Evolutionary conservation across 2,888 invertebrate species (phyloP).

Genomic region (Drosophila rellima): DNA sequence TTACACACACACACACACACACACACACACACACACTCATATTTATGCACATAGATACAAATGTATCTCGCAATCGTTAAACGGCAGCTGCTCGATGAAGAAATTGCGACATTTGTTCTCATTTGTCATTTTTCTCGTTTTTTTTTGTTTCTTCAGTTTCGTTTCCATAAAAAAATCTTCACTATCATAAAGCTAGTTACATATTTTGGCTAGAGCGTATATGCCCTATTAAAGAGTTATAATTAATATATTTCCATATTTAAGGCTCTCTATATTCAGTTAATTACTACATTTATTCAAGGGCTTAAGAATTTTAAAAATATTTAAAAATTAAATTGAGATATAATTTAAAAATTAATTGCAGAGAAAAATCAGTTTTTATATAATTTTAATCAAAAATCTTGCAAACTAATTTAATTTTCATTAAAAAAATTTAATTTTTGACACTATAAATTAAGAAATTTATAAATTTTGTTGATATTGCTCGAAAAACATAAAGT

Average conservation of each 20-base stretch:
- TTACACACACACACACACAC: slow-evolving; percentile 16
- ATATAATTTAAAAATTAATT: too few species aligned
- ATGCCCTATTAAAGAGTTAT: not conserved
- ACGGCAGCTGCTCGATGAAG: slow-evolving; percentile 28
- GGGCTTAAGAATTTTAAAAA: too few species aligned
- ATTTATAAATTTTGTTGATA: too few species aligned
- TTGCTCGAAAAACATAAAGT: too few species aligned
- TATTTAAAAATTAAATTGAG: too few species aligned
- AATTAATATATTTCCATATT: not conserved
- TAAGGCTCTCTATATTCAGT: not conserved
- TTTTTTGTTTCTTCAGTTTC: slow-evolving; percentile 5
- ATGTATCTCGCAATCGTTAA: slow-evolving; percentile 25
- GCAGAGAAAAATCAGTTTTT: too few species aligned
- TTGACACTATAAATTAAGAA: too few species aligned
- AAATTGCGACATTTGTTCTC: slow-evolving; percentile 61
- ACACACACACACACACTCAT: slow-evolving; percentile 1
- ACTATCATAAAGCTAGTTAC: slow-evolving; percentile 1
- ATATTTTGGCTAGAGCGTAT: not conserved
- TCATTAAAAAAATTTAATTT: too few species aligned
- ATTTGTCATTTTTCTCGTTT: slow-evolving; percentile 20
- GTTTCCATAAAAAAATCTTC: slow-evolving; percentile 1
- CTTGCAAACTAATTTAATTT: too few species aligned
- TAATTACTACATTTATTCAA: not conserved
- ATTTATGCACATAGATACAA: slow-evolving; percentile 26
- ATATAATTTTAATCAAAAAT: too few species aligned